phyloP scores from a whole-genome alignment of 2,888 invertebrate species.

The Dicranocentrus wangi region DNA sequence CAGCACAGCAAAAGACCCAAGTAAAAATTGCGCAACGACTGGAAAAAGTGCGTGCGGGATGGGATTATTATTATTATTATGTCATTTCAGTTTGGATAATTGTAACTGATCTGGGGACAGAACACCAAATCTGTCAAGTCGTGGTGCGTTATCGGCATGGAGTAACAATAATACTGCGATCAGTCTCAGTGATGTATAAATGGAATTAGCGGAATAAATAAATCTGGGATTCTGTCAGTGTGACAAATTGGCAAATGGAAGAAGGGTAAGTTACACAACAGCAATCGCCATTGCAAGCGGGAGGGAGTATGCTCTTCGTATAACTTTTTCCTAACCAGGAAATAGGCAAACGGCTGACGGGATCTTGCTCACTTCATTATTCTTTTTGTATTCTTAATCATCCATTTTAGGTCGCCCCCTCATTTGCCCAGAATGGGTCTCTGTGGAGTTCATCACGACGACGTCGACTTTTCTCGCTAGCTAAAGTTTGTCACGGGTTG shows the following conservation, averaged over 20 bases:
- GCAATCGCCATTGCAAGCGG: background rate
- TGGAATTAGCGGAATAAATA: constrained; percentile 61
- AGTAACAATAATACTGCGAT: too few species aligned
- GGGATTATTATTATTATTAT: too few species aligned
- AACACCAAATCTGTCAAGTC: too few species aligned
- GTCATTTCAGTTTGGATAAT: too few species aligned
- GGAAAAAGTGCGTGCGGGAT: too few species aligned
- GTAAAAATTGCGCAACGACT: too few species aligned
- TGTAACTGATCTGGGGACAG: too few species aligned
- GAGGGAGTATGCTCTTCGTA: constrained; percentile 15
- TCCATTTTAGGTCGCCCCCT: constrained; percentile 68
- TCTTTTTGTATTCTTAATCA: constrained; percentile 71
- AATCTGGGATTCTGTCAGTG: constrained; percentile 68
- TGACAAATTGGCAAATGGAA: constrained; percentile 72
- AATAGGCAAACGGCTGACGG: constrained; percentile 68
- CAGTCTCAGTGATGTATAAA: constrained; percentile 21
- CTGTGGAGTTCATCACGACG: constrained; percentile 57
- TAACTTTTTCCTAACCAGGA: constrained; percentile 58
- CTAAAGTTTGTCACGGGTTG: background rate
- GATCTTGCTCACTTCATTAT: constrained; percentile 72
- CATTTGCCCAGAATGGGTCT: constrained; percentile 71
- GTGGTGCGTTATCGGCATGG: too few species aligned
- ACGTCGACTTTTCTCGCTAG: constrained; percentile 41
- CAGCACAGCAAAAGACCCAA: too few species aligned
- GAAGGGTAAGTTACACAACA: background rate